phyloP scores from a whole-genome alignment of 2,888 invertebrate species.

The Meganola albula region DNA sequence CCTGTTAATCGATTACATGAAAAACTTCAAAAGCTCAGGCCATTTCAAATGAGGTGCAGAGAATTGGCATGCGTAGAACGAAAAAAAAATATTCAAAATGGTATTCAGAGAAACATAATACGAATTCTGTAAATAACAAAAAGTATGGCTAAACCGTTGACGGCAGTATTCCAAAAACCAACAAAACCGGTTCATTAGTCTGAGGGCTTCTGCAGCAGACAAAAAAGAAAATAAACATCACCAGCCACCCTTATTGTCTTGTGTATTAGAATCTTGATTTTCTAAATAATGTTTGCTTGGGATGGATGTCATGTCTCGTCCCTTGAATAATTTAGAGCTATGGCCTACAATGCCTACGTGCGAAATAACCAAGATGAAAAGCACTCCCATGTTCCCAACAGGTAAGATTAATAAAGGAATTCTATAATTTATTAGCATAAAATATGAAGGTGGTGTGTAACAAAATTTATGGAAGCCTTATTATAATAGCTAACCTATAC shows the following conservation, averaged over 20 bases:
- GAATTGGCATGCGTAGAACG: background rate
- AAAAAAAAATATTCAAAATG: background rate
- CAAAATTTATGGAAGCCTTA: no score
- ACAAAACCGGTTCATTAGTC: constrained; percentile 59
- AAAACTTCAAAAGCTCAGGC: constrained; percentile 15
- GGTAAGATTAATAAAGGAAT: no score
- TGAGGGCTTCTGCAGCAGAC: constrained; percentile 42
- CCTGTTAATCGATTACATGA: constrained; percentile 24
- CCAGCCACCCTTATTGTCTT: constrained; percentile 34
- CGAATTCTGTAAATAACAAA: constrained; percentile 29
- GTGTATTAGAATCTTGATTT: constrained; percentile 31
- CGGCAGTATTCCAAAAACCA: constrained; percentile 46
- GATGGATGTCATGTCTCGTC: no score
- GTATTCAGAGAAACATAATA: constrained; percentile 13
- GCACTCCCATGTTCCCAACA: no score
- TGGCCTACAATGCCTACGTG: no score
- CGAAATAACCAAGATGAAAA: no score
- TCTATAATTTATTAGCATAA: no score
- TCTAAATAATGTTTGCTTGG: no score
- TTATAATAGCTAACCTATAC: no score
- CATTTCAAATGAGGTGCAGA: background rate
- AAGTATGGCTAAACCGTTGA: constrained; percentile 34
- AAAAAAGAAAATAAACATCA: constrained; percentile 55
- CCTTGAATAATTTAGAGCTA: no score
- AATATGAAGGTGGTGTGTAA: no score